These are phyloP conservation scores for Xerus inauris DNA, from an alignment of 2,113 vertebrate genomes.

Conservation along the genomic window DNA sequence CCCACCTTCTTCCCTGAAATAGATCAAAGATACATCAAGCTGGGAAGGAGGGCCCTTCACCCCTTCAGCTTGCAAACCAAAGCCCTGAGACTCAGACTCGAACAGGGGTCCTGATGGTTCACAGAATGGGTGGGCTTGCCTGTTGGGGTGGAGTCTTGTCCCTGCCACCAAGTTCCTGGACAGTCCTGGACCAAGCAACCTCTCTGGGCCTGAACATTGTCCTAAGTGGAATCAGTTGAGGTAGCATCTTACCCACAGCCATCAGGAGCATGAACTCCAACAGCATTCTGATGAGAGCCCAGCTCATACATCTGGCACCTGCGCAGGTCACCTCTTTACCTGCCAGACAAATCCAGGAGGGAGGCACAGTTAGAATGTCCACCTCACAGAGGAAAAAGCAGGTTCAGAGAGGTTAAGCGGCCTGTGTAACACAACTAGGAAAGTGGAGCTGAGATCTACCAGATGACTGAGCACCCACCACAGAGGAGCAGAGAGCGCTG, in stretches of 20 bases:
- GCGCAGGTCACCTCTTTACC: accelerated
- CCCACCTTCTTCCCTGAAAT: conserved; percentile 21
- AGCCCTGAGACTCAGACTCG: accelerated
- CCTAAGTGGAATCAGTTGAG: background rate
- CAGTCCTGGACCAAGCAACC: background rate
- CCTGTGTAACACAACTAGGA: background rate
- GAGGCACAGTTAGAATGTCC: background rate
- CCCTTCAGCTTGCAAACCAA: background rate
- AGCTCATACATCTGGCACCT: accelerated
- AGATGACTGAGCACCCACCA: too few relatives aligned
- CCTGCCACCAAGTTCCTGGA: background rate
- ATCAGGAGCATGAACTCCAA: accelerated
- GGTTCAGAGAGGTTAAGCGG: background rate
- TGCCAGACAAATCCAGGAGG: too few relatives aligned
- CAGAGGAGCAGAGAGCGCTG: background rate
- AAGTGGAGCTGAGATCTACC: background rate
- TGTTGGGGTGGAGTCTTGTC: background rate
- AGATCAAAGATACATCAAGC: background rate
- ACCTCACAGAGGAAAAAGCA: background rate
- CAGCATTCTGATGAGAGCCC: too few relatives aligned
- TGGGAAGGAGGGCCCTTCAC: background rate
- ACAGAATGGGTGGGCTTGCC: background rate
- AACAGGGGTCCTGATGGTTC: background rate
- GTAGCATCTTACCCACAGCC: background rate
- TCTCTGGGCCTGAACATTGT: background rate